Evolutionary conservation across 2,113 vertebrate genomes (phyloP).

Genomic region (Gadus macrocephalus): DNA sequence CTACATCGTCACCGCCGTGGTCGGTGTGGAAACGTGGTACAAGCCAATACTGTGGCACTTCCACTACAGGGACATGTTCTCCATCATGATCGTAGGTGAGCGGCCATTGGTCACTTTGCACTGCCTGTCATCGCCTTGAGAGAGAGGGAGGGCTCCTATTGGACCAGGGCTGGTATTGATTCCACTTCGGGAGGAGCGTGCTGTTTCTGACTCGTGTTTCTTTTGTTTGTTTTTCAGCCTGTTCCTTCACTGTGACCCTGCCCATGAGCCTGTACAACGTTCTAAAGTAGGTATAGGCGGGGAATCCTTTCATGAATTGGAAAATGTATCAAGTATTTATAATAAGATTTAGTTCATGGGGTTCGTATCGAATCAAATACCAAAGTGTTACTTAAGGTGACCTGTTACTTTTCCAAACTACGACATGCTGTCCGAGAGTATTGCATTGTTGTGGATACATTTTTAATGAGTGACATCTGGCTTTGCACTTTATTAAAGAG

Average conservation of each 20-base stretch:
- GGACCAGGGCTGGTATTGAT: no score
- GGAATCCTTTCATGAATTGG: rapidly evolving
- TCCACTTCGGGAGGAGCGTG: no score
- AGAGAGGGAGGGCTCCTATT: no score
- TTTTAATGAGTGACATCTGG: no score
- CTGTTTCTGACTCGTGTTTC: no score
- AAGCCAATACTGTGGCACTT: constrained; percentile 83
- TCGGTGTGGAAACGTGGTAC: constrained; percentile 97
- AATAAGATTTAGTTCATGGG: no score
- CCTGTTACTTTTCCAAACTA: background rate
- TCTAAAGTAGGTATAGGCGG: constrained; percentile 77
- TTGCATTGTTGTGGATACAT: no score
- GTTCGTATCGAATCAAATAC: no score
- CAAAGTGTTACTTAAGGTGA: no score
- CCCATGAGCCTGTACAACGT: constrained; percentile 97
- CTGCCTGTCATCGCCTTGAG: no score
- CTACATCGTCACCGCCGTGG: constrained; percentile 92
- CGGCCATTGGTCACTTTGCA: background rate
- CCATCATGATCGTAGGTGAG: constrained; percentile 94
- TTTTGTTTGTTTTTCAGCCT: background rate
- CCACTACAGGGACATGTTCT: constrained; percentile 96
- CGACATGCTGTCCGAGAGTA: no score
- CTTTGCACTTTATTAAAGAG: no score
- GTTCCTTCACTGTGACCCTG: constrained; percentile 79
- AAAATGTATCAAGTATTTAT: background rate